phyloP scores from a whole-genome alignment of 2,888 invertebrate species.

The Agrotis segetum region DNA sequence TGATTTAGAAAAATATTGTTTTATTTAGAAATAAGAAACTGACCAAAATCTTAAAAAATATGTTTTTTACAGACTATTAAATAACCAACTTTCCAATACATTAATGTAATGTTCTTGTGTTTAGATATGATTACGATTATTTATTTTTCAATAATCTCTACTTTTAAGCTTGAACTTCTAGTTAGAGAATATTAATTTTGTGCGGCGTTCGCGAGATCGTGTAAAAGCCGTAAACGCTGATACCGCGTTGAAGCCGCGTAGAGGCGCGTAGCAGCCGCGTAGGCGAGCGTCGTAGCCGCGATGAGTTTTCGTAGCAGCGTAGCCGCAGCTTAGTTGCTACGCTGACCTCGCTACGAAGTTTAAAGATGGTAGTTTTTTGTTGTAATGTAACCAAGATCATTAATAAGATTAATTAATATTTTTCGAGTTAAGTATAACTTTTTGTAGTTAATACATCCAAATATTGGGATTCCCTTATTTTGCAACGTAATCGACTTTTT shows the following conservation, averaged over 20 bases:
- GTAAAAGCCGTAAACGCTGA: not conserved
- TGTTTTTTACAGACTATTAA: no score
- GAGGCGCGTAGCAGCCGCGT: conserved; percentile 2
- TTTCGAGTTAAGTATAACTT: not conserved
- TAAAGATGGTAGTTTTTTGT: not conserved
- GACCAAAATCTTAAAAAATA: not conserved
- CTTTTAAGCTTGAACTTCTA: not conserved
- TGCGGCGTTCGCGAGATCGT: not conserved
- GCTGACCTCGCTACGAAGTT: not conserved
- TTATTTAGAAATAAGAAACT: not conserved
- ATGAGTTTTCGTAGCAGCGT: conserved; percentile 3
- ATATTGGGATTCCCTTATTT: conserved; percentile 8
- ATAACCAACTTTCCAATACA: not conserved
- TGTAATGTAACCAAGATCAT: not conserved
- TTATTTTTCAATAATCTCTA: not conserved
- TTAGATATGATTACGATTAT: not conserved
- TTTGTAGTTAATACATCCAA: not conserved
- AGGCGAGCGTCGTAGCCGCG: not conserved
- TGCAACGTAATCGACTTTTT: not conserved
- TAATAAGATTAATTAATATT: not conserved
- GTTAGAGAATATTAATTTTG: not conserved
- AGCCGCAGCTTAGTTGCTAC: conserved; percentile 21
- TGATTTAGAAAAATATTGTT: not conserved
- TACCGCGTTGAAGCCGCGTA: conserved; percentile 12
- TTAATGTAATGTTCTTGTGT: not conserved